phyloP scores from a whole-genome alignment of 2,888 invertebrate species.

The Synergus japonicus region DNA sequence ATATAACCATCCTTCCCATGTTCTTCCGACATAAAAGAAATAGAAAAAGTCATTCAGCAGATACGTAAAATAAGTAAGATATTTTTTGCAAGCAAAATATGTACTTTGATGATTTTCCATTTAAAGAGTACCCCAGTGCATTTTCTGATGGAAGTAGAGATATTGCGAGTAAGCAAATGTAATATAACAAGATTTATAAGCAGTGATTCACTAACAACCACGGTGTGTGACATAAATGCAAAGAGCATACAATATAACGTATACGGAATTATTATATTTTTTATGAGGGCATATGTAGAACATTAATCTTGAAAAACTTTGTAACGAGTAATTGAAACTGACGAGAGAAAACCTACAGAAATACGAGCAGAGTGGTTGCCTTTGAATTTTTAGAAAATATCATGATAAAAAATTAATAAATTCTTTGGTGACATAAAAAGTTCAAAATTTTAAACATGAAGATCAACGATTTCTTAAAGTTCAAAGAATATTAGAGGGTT shows the following conservation, averaged over 20 bases:
- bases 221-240: neutral
- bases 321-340: constrained; percentile 24
- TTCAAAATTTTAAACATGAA: no score
- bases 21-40: neutral
- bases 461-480: no score
- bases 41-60: neutral
- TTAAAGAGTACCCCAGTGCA: neutral
- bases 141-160: neutral
- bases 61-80: neutral
- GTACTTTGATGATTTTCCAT: constrained; percentile 14
- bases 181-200: constrained; percentile 11
- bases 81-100: neutral
- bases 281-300: constrained; percentile 7
- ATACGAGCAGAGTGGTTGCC: neutral
- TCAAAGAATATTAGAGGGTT: no score
- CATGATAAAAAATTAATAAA: no score
- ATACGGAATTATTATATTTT: constrained; percentile 2
- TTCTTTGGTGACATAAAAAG: no score
- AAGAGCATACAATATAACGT: constrained; percentile 19
- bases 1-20: neutral
- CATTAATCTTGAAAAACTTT: constrained; percentile 20
- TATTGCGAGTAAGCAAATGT: constrained; percentile 10
- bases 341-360: constrained; percentile 20
- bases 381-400: neutral
- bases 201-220: constrained; percentile 1